Conservation (phyloP, 2,113 vertebrate genomes). For the Amia ocellicauda region DNA sequence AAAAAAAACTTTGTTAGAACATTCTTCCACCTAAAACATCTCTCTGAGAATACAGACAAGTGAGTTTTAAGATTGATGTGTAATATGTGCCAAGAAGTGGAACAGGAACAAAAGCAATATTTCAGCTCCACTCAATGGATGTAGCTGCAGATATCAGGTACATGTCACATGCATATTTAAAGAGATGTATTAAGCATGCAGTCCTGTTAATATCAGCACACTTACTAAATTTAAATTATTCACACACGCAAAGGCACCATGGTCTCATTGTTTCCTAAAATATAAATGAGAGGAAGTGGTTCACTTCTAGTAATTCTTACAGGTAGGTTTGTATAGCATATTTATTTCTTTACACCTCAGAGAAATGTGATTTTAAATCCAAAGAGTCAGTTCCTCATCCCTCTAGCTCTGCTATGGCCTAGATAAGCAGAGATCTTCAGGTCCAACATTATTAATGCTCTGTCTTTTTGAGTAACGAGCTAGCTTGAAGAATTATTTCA, state of each 20-base stretch:
- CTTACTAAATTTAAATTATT: slow-evolving; percentile 12
- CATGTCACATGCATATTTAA: neutral
- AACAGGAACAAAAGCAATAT: neutral
- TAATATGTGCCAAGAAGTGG: neutral
- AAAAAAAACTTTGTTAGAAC: too few relatives aligned
- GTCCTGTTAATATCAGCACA: slow-evolving; percentile 6
- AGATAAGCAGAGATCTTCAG: slow-evolving; percentile 76
- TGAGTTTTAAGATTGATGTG: too few relatives aligned
- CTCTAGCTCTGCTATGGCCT: slow-evolving; percentile 60
- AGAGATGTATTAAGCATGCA: neutral
- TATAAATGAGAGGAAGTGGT: too few relatives aligned
- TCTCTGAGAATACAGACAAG: too few relatives aligned
- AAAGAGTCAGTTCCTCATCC: slow-evolving; percentile 67
- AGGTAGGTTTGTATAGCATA: slow-evolving; percentile 57
- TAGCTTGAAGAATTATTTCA: slow-evolving; percentile 68
- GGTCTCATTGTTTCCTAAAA: too few relatives aligned
- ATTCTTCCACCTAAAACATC: too few relatives aligned
- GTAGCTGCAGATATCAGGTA: neutral
- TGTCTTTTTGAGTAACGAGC: slow-evolving; percentile 81
- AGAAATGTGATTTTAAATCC: slow-evolving; percentile 66
- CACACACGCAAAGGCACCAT: too few relatives aligned
- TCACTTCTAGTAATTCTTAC: slow-evolving; percentile 22
- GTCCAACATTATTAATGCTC: slow-evolving; percentile 79
- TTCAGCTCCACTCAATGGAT: neutral
- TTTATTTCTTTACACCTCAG: slow-evolving; percentile 44